phyloP scores from a whole-genome alignment of 1,140 invertebrate species.

The Meloidogyne floridensis region DNA sequence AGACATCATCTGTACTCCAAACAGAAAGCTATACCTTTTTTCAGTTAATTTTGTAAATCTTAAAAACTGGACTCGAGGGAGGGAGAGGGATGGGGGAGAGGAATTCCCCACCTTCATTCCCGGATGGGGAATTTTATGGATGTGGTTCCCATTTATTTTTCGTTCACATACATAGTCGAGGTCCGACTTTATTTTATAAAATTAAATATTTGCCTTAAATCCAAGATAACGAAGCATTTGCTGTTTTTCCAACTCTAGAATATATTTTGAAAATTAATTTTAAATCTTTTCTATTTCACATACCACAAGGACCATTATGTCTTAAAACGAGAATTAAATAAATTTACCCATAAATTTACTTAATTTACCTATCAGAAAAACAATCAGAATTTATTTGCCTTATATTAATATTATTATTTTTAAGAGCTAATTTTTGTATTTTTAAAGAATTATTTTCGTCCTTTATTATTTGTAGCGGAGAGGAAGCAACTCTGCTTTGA shows the following conservation, averaged over 20 bases:
- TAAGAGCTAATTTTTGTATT: not conserved
- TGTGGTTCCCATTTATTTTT: no score
- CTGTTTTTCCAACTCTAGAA: conserved; percentile 45
- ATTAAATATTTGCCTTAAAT: conserved; percentile 53
- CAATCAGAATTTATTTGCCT: not conserved
- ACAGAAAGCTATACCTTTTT: no score
- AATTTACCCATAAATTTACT: not conserved
- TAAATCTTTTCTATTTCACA: no score
- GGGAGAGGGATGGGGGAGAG: no score
- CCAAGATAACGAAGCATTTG: conserved; percentile 43
- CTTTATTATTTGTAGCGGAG: not conserved
- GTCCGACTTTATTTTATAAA: no score
- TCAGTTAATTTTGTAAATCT: not conserved
- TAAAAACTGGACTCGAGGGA: not conserved
- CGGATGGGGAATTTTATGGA: no score
- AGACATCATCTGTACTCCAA: no score
- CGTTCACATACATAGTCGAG: no score
- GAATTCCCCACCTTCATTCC: no score
- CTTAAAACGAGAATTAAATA: not conserved
- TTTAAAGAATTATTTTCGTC: conserved; percentile 3
- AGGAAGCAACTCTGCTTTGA: not conserved
- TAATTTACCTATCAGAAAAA: not conserved
- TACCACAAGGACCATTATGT: not conserved
- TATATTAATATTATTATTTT: not conserved
- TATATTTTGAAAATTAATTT: not conserved